These are phyloP conservation scores for Thymelicus sylvestris DNA, from an alignment of 2,888 invertebrate species.

Conservation along the genomic window DNA sequence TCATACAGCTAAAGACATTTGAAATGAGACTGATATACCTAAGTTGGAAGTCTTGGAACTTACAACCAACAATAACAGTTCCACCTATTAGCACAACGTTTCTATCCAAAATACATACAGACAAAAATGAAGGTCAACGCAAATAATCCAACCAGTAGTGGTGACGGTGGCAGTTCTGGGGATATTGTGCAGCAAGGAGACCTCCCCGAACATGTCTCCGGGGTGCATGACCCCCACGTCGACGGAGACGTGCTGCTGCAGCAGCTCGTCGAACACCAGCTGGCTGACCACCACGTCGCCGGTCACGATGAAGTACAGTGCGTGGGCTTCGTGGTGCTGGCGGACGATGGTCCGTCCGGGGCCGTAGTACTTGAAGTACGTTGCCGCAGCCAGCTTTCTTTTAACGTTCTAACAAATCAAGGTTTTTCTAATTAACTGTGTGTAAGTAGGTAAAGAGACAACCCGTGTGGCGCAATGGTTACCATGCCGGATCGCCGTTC, in stretches of 20 bases:
- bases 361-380: slow-evolving; percentile 86
- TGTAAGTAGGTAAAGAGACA: no score
- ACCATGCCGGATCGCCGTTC: no score
- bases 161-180: slow-evolving; percentile 86
- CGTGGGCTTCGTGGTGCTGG: slow-evolving; percentile 84
- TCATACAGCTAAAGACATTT: no score
- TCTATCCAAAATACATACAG: no score
- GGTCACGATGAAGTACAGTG: slow-evolving; percentile 86
- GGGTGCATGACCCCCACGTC: slow-evolving; percentile 80
- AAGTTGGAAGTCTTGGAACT: no score
- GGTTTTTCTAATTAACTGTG: no score
- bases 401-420: slow-evolving; percentile 84
- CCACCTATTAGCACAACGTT: no score
- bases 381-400: slow-evolving; percentile 84
- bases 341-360: slow-evolving; percentile 86
- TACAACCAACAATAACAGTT: no score
- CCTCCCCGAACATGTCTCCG: slow-evolving; percentile 88
- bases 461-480: no score
- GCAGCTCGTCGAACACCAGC: slow-evolving; percentile 76
- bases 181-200: slow-evolving; percentile 86
- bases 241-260: slow-evolving; percentile 70
- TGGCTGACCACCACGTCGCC: slow-evolving; percentile 83
- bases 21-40: no score
- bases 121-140: no score
- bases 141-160: slow-evolving; percentile 68